A percentile compares a stretch with the other conserved stretches of the same genome.
These are phyloP conservation scores for Corynorhinus townsendii DNA, from an alignment of 2,113 vertebrate species.

Conservation along the genomic window DNA sequence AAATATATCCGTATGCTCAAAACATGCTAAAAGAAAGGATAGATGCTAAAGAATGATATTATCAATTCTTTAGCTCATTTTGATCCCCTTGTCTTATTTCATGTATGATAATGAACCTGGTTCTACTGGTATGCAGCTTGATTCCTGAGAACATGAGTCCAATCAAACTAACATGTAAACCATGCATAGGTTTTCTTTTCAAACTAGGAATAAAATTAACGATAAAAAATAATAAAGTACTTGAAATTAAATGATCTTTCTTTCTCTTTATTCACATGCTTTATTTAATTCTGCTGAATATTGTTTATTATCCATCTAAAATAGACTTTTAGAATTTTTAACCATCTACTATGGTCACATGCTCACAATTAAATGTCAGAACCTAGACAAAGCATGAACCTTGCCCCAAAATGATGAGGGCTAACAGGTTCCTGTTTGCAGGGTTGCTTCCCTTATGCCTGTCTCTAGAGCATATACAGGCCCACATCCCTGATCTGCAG, in stretches of 20 bases:
- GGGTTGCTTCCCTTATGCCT: background rate
- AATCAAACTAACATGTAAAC: constrained; percentile 13
- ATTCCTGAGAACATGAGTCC: constrained; percentile 7
- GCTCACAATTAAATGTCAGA: background rate
- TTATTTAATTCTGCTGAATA: constrained; percentile 21
- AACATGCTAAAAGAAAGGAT: constrained; percentile 7
- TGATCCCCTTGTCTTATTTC: constrained; percentile 12
- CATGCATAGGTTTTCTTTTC: constrained; percentile 33
- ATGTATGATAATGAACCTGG: constrained; percentile 1
- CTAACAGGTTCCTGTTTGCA: background rate
- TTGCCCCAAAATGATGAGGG: background rate
- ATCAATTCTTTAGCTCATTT: constrained; percentile 37
- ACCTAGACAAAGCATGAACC: background rate
- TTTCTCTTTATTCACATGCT: background rate
- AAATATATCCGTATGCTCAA: constrained; percentile 53
- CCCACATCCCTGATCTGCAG: background rate
- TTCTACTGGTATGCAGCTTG: background rate
- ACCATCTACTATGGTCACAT: background rate
- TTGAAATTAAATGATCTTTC: constrained; percentile 15
- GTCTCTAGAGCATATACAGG: background rate
- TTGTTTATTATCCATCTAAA: background rate
- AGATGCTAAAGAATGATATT: background rate
- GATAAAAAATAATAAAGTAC: constrained; percentile 8
- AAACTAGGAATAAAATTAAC: constrained; percentile 36
- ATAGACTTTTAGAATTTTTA: background rate